phyloP scores from a whole-genome alignment of 2,113 vertebrate species.

The Camelus bactrianus region DNA sequence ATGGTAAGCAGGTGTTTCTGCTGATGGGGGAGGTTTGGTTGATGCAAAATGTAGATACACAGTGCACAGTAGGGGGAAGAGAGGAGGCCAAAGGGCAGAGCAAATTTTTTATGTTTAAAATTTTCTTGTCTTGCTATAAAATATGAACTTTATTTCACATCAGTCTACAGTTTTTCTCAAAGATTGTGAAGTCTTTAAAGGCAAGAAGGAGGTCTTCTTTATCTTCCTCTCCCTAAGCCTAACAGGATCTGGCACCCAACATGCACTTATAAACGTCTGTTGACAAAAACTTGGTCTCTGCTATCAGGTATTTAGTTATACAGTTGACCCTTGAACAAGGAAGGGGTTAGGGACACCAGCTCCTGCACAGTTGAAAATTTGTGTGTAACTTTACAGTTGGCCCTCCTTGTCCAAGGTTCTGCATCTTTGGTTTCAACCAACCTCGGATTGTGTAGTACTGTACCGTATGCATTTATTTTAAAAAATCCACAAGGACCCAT shows the following conservation, averaged over 20 bases:
- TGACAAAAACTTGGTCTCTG: slow-evolving; percentile 14
- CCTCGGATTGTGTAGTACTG: not conserved
- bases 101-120: not conserved
- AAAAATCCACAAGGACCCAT: not conserved
- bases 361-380: not conserved
- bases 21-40: not conserved
- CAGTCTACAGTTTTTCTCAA: not conserved
- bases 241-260: not conserved
- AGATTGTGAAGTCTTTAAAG: slow-evolving; percentile 5
- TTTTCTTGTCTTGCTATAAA: not conserved
- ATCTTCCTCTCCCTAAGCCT: not conserved
- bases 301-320: not conserved
- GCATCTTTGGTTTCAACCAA: not conserved
- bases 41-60: not conserved
- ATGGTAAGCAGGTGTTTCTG: not conserved
- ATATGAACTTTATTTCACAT: not conserved
- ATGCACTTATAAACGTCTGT: not conserved
- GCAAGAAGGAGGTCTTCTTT: not conserved
- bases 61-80: not conserved
- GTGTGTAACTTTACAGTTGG: not conserved
- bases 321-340: not conserved
- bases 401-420: not conserved
- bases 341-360: not conserved
- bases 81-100: not conserved
- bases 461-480: not conserved